Evolutionary conservation across 2,888 invertebrate genomes (phyloP).

Genomic region (Ennomos fuscantarius): DNA sequence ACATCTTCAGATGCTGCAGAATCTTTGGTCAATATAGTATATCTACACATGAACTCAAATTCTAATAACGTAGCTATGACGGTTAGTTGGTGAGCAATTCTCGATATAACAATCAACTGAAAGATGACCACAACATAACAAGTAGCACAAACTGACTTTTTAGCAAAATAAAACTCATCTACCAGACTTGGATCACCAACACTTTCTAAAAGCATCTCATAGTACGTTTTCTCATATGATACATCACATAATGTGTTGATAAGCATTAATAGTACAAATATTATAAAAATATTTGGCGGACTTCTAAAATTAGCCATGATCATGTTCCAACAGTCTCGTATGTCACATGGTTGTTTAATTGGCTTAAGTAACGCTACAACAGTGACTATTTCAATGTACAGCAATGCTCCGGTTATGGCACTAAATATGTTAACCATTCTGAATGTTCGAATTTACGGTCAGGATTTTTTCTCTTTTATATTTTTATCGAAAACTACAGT

Average conservation of each 20-base stretch:
- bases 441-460: background rate
- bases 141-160: conserved; percentile 52
- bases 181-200: conserved; percentile 45
- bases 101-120: conserved; percentile 58
- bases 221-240: conserved; percentile 49
- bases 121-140: conserved; percentile 55
- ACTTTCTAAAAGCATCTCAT: conserved; percentile 43
- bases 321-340: conserved; percentile 59
- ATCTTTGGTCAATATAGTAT: conserved; percentile 54
- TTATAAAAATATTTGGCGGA: conserved; percentile 44
- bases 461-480: background rate
- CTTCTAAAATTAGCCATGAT: conserved; percentile 41
- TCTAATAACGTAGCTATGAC: conserved; percentile 64
- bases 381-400: conserved; percentile 55
- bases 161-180: conserved; percentile 54
- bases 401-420: conserved; percentile 42
- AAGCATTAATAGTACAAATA: conserved; percentile 38
- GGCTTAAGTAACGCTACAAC: conserved; percentile 64
- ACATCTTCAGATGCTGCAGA: conserved; percentile 34
- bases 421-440: conserved; percentile 64
- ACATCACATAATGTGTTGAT: conserved; percentile 57
- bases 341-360: conserved; percentile 53
- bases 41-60: conserved; percentile 70
- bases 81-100: conserved; percentile 49
- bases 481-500: background rate